Evolutionary conservation across 2,797 vertebrate genomes (phyloP).

Genomic region (Sebastes iracundus): DNA sequence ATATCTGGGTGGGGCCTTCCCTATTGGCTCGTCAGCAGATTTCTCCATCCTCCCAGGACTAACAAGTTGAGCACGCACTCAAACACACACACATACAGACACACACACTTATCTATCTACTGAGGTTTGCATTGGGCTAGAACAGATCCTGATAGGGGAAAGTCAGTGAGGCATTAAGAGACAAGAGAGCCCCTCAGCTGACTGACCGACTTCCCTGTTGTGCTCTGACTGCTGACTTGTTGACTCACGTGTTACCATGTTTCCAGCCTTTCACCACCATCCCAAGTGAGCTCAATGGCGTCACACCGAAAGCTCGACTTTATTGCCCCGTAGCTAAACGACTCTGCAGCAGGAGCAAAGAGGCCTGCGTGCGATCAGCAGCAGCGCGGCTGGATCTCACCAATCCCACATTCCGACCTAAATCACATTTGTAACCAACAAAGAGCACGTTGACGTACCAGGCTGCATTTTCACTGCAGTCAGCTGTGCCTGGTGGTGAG

Average conservation of each 20-base stretch:
- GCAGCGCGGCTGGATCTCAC: slow-evolving; percentile 36
- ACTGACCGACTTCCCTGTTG: slow-evolving; percentile 42
- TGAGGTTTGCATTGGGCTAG: slow-evolving; percentile 50
- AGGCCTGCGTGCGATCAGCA: slow-evolving; percentile 43
- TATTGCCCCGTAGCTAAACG: slow-evolving; percentile 43
- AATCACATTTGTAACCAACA: slow-evolving; percentile 78
- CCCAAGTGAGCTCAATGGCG: slow-evolving; percentile 39
- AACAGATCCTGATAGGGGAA: slow-evolving; percentile 46
- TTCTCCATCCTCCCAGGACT: slow-evolving; percentile 56
- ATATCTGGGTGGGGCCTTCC: slow-evolving; percentile 69
- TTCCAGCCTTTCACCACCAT: slow-evolving; percentile 45
- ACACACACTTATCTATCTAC: slow-evolving; percentile 47
- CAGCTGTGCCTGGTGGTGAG: slow-evolving; percentile 49
- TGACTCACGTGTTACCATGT: slow-evolving; percentile 51
- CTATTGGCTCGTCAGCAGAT: slow-evolving; percentile 56
- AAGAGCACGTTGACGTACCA: slow-evolving; percentile 58
- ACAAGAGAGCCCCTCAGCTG: slow-evolving; percentile 73
- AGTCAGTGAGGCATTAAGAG: slow-evolving; percentile 79
- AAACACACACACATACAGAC: slow-evolving; percentile 26
- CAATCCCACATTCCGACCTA: slow-evolving; percentile 68
- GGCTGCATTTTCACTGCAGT: slow-evolving; percentile 47
- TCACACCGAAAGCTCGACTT: slow-evolving; percentile 54
- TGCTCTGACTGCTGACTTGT: slow-evolving; percentile 42
- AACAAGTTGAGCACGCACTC: slow-evolving; percentile 26
- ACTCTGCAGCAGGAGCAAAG: slow-evolving; percentile 42